Conservation (phyloP, 2,888 invertebrate species). For the Cosmopolites sordidus region DNA sequence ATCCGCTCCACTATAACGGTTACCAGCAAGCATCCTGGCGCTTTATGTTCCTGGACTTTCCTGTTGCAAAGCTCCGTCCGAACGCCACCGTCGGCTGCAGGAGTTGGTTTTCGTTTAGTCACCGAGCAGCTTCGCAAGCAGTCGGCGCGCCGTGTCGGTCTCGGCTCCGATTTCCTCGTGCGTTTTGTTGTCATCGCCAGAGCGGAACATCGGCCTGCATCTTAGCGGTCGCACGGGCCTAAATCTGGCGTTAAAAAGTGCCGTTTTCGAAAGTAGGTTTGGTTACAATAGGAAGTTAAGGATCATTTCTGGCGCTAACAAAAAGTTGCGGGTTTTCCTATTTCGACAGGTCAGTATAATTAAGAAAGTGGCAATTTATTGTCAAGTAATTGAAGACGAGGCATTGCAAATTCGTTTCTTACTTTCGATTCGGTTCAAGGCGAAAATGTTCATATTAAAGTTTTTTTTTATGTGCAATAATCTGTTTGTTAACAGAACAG, state of each 20-base stretch:
- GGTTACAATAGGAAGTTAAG: too few species aligned
- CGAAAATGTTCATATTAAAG: too few species aligned
- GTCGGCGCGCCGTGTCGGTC: conserved; percentile 7
- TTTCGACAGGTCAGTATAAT: too few species aligned
- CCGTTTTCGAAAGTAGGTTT: conserved; percentile 6
- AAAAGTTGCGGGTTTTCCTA: too few species aligned
- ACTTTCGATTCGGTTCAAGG: too few species aligned
- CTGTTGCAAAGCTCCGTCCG: conserved; percentile 12
- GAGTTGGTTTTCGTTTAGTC: conserved; percentile 18
- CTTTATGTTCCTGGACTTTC: conserved; percentile 7
- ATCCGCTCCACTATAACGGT: conserved; percentile 7
- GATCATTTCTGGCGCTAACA: too few species aligned
- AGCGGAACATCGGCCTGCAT: too few species aligned
- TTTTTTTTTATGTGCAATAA: too few species aligned
- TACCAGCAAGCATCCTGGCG: conserved; percentile 4
- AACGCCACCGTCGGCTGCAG: conserved; percentile 14
- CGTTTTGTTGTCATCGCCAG: neutral
- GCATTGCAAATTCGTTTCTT: conserved; percentile 12
- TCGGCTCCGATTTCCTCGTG: neutral
- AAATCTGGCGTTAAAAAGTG: too few species aligned
- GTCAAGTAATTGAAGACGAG: conserved; percentile 4
- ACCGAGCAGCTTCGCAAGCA: conserved; percentile 16
- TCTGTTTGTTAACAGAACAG: too few species aligned
- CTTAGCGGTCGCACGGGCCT: too few species aligned
- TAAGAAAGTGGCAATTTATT: too few species aligned